Percentiles rank a stretch among this genome's conserved stretches.
These are phyloP conservation scores for Neomonachus schauinslandi DNA, from an alignment of 2,113 vertebrate species.

Conservation along the genomic window DNA sequence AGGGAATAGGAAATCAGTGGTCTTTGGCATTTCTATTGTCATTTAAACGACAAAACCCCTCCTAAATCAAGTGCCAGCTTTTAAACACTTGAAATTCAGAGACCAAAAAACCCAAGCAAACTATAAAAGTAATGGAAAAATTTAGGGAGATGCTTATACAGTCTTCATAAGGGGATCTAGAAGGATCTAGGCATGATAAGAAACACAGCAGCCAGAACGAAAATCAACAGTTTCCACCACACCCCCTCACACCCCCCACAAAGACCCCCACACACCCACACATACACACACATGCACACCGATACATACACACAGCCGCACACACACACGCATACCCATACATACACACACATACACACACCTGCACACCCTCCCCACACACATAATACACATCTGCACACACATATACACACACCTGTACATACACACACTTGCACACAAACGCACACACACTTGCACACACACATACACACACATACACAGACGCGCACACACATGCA, in stretches of 20 bases:
- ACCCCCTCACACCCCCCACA: not conserved
- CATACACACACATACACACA: too few species aligned
- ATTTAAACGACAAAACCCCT: not conserved
- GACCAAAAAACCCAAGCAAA: not conserved
- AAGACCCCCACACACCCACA: not conserved
- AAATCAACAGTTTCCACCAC: not conserved
- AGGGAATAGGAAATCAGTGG: not conserved
- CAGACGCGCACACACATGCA: not conserved
- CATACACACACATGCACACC: not conserved
- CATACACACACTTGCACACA: too few species aligned
- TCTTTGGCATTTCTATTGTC: not conserved
- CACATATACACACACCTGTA: too few species aligned
- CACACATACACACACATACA: too few species aligned
- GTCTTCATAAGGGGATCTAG: not conserved
- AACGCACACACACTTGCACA: too few species aligned
- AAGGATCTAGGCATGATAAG: not conserved
- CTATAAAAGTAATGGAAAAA: not conserved
- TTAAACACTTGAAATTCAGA: slow-evolving; percentile 16
- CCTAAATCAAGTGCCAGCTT: not conserved
- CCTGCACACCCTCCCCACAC: too few species aligned
- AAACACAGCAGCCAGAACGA: not conserved
- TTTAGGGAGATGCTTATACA: not conserved
- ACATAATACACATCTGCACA: too few species aligned
- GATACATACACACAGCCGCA: too few species aligned
- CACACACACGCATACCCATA: too few species aligned